phyloP scores from a whole-genome alignment of 2,888 invertebrate genomes.

The Pollenia amentaria region DNA sequence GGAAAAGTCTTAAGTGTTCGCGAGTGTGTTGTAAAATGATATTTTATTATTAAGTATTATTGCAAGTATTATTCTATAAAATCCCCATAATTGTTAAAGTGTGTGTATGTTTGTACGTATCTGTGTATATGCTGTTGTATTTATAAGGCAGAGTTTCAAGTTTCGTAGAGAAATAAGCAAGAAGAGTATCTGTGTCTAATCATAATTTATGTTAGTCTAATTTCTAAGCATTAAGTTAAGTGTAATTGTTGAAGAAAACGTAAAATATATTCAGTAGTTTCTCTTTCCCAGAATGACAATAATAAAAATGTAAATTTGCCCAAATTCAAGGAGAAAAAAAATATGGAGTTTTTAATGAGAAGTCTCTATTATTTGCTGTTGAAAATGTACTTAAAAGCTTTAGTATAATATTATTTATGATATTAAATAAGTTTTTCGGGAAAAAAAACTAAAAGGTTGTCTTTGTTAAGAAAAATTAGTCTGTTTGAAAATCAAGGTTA shows the following conservation, averaged over 20 bases:
- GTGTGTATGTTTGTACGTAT: neutral
- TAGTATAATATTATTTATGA: constrained; percentile 10
- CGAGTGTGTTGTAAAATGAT: constrained; percentile 71
- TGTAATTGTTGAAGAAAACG: constrained; percentile 11
- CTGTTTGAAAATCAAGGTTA: no score
- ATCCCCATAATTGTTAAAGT: neutral
- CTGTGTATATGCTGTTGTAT: neutral
- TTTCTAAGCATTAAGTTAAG: constrained; percentile 7
- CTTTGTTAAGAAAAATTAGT: no score
- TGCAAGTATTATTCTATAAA: constrained; percentile 11
- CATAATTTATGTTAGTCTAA: constrained; percentile 53
- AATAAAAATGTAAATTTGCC: constrained; percentile 30
- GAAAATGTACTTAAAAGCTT: constrained; percentile 26
- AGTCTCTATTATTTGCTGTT: neutral
- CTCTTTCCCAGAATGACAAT: neutral
- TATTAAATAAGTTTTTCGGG: neutral
- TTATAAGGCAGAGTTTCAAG: constrained; percentile 17
- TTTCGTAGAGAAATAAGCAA: constrained; percentile 16
- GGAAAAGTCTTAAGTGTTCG: constrained; percentile 70
- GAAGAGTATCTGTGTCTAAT: constrained; percentile 40
- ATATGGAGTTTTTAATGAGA: neutral
- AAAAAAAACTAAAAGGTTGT: no score
- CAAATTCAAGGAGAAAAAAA: neutral
- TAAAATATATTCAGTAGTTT: constrained; percentile 5
- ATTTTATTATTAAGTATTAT: constrained; percentile 64